These are phyloP conservation scores for Tamias sibiricus DNA, from an alignment of 2,113 vertebrate genomes.

Conservation along the genomic window DNA sequence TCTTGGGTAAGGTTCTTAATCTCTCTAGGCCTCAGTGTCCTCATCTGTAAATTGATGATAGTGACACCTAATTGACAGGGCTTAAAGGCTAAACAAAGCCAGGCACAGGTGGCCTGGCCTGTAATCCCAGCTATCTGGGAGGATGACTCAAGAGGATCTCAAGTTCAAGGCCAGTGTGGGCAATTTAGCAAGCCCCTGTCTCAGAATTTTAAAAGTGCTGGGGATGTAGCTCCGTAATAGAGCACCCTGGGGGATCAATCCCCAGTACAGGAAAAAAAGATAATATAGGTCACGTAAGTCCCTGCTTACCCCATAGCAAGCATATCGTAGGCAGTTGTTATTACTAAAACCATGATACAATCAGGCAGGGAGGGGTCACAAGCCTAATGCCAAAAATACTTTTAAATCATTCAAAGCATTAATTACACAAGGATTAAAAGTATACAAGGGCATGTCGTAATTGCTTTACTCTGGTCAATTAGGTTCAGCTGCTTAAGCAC, in stretches of 20 bases:
- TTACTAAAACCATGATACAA: background rate
- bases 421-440: background rate
- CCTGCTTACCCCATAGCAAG: background rate
- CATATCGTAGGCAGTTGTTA: background rate
- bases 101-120: background rate
- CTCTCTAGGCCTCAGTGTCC: background rate
- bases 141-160: background rate
- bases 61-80: background rate
- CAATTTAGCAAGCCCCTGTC: background rate
- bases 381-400: background rate
- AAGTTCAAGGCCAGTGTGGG: background rate
- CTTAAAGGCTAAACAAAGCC: background rate
- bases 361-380: background rate
- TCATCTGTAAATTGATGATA: background rate
- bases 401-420: constrained; percentile 2
- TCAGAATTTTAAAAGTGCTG: background rate
- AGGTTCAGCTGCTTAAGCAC: background rate
- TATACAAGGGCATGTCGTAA: background rate
- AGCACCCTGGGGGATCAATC: background rate
- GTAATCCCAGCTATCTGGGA: background rate
- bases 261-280: background rate
- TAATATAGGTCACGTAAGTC: background rate
- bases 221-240: background rate
- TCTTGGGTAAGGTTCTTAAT: background rate
- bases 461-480: background rate